Evolutionary conservation across 2,797 vertebrate species (phyloP).

Genomic region (Eospalax fontanierii): DNA sequence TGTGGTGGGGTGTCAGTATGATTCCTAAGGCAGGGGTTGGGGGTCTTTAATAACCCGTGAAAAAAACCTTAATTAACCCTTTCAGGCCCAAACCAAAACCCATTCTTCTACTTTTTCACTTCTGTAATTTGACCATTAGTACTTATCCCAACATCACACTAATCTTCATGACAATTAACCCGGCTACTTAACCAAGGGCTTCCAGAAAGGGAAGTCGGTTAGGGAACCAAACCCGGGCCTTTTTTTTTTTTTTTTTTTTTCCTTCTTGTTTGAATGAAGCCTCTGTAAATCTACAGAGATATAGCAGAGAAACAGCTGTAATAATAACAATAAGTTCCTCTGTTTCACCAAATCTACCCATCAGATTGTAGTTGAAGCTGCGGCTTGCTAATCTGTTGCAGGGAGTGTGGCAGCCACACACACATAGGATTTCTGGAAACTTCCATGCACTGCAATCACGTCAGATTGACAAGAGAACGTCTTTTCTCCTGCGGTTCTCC

Average conservation of each 20-base stretch:
- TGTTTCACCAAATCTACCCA: background rate
- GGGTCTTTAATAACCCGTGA: constrained; percentile 87
- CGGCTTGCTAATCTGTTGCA: background rate
- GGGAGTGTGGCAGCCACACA: background rate
- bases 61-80: constrained; percentile 91
- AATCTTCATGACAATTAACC: constrained; percentile 84
- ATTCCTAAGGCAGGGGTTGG: constrained; percentile 87
- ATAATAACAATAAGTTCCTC: constrained; percentile 6
- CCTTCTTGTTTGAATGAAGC: background rate
- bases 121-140: constrained; percentile 77
- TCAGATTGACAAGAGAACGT: background rate
- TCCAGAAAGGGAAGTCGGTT: constrained; percentile 58
- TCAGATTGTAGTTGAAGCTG: constrained; percentile 10
- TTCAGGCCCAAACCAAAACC: constrained; percentile 80
- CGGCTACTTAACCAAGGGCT: constrained; percentile 63
- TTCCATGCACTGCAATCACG: background rate
- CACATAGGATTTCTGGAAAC: background rate
- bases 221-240: constrained; percentile 52
- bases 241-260: background rate
- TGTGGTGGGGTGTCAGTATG: constrained; percentile 89
- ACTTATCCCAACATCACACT: constrained; percentile 78
- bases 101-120: constrained; percentile 82
- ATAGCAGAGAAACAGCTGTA: constrained; percentile 61
- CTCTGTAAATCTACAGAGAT: constrained; percentile 77
- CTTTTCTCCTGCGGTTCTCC: constrained; percentile 35